Conservation (phyloP, 2,113 vertebrate genomes). For the Heptranchias perlo region DNA sequence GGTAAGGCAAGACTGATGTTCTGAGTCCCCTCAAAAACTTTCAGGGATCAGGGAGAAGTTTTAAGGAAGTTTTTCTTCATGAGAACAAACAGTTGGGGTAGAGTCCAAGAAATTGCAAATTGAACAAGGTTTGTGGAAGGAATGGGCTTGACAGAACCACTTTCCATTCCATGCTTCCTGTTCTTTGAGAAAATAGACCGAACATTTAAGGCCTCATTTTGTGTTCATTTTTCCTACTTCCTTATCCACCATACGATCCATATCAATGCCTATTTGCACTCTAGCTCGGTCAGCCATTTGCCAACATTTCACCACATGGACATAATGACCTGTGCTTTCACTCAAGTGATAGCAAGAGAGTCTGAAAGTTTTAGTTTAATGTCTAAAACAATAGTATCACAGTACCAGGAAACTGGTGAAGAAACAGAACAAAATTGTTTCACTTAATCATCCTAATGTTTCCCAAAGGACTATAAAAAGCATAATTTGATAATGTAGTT, state of each 20-base stretch:
- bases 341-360: not conserved
- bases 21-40: not conserved
- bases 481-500: too few species aligned
- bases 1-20: not conserved
- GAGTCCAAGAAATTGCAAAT: not conserved
- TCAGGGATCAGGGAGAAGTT: not conserved
- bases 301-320: not conserved
- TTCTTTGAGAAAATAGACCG: not conserved
- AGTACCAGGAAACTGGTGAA: too few species aligned
- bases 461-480: too few species aligned
- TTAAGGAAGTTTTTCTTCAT: not conserved
- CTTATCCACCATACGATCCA: not conserved
- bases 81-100: not conserved
- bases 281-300: not conserved
- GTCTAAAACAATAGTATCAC: not conserved
- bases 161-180: not conserved
- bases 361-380: not conserved
- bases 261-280: not conserved
- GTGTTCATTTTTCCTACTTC: not conserved
- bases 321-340: not conserved
- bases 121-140: not conserved
- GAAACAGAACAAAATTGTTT: too few species aligned
- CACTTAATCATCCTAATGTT: too few species aligned
- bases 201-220: not conserved
- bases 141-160: not conserved